A percentile compares a stretch with the other conserved stretches of the same genome.
phyloP scores from a whole-genome alignment of 2,113 vertebrate species.

The Machaerirhynchus nigripectus region DNA sequence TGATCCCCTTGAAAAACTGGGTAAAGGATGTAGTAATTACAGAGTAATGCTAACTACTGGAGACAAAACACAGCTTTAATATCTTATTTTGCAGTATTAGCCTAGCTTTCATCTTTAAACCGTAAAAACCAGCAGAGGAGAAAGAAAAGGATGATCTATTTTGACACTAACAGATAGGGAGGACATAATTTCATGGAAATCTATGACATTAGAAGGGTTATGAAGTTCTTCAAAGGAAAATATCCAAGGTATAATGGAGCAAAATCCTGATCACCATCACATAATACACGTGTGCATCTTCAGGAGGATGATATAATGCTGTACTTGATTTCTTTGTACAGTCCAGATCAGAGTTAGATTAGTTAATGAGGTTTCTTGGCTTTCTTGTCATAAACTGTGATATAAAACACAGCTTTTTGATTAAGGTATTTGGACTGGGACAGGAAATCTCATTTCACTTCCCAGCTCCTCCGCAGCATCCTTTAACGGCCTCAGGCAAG shows the following conservation, averaged over 20 bases:
- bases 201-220: not conserved
- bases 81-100: not conserved
- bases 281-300: not conserved
- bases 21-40: not conserved
- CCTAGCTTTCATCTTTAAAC: not conserved
- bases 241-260: not conserved
- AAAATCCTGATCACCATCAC: not conserved
- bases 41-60: not conserved
- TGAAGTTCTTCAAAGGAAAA: conserved; percentile 14
- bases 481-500: conserved; percentile 34
- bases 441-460: conserved; percentile 60
- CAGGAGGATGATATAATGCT: conserved; percentile 4
- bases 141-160: conserved; percentile 1
- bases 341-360: conserved; percentile 21
- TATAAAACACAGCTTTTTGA: conserved; percentile 43
- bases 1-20: not conserved
- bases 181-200: not conserved
- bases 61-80: not conserved
- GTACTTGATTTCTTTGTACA: not conserved
- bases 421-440: conserved; percentile 20
- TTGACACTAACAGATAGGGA: not conserved
- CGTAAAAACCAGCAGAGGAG: not conserved
- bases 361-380: conserved; percentile 51
- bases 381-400: conserved; percentile 56
- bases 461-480: conserved; percentile 19